Base-by-base conservation (phyloP, 2,888 invertebrate genomes). In the Liposcelis brunnea region DNA sequence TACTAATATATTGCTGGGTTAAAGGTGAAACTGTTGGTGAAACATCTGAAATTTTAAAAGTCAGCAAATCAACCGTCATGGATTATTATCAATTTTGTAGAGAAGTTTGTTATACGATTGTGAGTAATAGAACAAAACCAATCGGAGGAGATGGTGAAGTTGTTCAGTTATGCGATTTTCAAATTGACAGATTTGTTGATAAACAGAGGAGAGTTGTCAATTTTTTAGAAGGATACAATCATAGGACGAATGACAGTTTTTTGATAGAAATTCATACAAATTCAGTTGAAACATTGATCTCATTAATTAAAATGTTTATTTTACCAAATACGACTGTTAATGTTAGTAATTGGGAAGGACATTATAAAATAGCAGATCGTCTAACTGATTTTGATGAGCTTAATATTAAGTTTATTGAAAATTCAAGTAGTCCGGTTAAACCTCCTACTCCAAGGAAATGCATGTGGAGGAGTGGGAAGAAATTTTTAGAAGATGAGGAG, bases 31-130 rank as follows among this genome's bases (percentile, higher is more conserved):
- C 16, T 38, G 35, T 47, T 12, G 33, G 40, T 18, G 44, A 44
- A 42, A 34, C 47, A 16, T 44, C 47, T 14, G 47, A 44, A 38
- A 26, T 42, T 12, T 21, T 47, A 6, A 44, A 47, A 42, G 19
- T 47, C 12, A 47, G 47, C 35, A 47, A 47, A 21, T 44, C 47
- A 2, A 47, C 47, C 42, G 47, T 47, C 35, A 38, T 44, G 36
- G 47, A 47, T 42, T 47, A 47, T 35, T 47, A 47, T 42, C 47
- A 47, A 42, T 47, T 47, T 31, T 47, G 47, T 34, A 36, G 47
- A 31, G 47, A 47, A 42, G 47, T 47, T n/a, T 47, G 47, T 40
- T 47, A 43, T 35, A 42, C 44, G 10, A 42, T 47, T 18, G 47
- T 47, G 1, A 47, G 47, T 35, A 47, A 47, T 11, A 26, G 47